Evolutionary conservation across 2,113 vertebrate genomes (phyloP).

Genomic region (Sinocyclocheilus grahami): DNA sequence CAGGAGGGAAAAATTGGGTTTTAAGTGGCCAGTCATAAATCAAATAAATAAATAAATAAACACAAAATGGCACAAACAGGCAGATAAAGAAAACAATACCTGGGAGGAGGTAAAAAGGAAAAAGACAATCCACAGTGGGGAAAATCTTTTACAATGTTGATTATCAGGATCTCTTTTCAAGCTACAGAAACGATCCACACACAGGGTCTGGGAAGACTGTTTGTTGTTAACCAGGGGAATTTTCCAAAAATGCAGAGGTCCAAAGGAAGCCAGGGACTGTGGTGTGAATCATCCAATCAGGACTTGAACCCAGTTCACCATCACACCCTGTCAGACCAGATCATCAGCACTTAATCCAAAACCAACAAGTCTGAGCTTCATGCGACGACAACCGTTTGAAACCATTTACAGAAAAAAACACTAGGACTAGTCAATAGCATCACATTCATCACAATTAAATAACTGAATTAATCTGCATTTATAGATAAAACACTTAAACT

Average conservation of each 20-base stretch:
- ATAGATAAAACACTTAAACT: background rate
- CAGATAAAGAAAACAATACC: conserved; percentile 43
- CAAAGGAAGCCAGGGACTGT: background rate
- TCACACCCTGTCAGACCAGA: background rate
- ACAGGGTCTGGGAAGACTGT: background rate
- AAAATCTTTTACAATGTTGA: conserved; percentile 75
- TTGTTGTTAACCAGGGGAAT: background rate
- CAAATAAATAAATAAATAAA: conserved; percentile 38
- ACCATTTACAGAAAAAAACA: background rate
- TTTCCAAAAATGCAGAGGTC: background rate
- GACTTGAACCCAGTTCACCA: background rate
- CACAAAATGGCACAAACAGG: conserved; percentile 25
- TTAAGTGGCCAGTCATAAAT: conserved; percentile 36
- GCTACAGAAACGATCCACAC: conserved; percentile 65
- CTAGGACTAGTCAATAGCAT: background rate
- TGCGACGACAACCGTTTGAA: background rate
- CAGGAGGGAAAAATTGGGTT: conserved; percentile 18
- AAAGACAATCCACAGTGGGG: conserved; percentile 66
- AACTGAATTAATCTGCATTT: background rate
- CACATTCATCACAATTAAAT: background rate
- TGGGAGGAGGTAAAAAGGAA: conserved; percentile 5
- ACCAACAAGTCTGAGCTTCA: background rate
- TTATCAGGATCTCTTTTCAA: conserved; percentile 77
- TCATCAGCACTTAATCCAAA: background rate
- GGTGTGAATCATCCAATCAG: background rate